phyloP scores from a whole-genome alignment of 2,888 invertebrate species.

The Morpho achilles region DNA sequence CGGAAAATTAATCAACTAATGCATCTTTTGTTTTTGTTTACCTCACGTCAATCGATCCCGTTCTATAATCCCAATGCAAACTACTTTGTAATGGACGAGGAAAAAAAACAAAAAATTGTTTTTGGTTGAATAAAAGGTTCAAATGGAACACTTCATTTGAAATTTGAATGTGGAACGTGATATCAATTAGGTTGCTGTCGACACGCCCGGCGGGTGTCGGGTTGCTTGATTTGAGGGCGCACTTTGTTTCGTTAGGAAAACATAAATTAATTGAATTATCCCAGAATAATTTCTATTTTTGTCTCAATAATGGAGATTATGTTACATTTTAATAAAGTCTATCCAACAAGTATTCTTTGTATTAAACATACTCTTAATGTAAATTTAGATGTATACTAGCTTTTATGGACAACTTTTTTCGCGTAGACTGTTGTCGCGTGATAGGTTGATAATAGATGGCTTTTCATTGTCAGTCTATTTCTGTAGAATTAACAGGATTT shows the following conservation, averaged over 20 bases:
- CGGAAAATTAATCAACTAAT: slow-evolving; percentile 60
- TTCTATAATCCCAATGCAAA: slow-evolving; percentile 8
- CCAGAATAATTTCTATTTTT: slow-evolving; percentile 9
- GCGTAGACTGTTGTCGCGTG: too few relatives aligned
- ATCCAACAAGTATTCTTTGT: too few relatives aligned
- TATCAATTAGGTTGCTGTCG: slow-evolving; percentile 70
- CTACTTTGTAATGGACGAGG: slow-evolving; percentile 20
- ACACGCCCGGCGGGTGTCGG: slow-evolving; percentile 37
- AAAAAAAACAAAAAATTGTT: slow-evolving; percentile 22
- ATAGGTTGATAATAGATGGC: too few relatives aligned
- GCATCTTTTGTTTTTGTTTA: slow-evolving; percentile 64
- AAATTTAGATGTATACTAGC: too few relatives aligned
- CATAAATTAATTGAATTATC: slow-evolving; percentile 12
- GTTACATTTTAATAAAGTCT: neutral
- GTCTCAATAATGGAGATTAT: neutral
- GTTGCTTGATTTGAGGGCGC: slow-evolving; percentile 46
- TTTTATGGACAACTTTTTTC: too few relatives aligned
- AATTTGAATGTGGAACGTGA: slow-evolving; percentile 46
- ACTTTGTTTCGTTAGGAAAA: slow-evolving; percentile 20
- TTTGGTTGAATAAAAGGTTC: slow-evolving; percentile 25
- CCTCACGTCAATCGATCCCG: slow-evolving; percentile 40
- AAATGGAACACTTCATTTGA: slow-evolving; percentile 53
- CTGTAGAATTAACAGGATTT: too few relatives aligned
- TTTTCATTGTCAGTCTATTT: too few relatives aligned
- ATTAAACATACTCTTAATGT: too few relatives aligned